Conservation (phyloP, 1,140 invertebrate species). For the Microplitis demolitor region DNA sequence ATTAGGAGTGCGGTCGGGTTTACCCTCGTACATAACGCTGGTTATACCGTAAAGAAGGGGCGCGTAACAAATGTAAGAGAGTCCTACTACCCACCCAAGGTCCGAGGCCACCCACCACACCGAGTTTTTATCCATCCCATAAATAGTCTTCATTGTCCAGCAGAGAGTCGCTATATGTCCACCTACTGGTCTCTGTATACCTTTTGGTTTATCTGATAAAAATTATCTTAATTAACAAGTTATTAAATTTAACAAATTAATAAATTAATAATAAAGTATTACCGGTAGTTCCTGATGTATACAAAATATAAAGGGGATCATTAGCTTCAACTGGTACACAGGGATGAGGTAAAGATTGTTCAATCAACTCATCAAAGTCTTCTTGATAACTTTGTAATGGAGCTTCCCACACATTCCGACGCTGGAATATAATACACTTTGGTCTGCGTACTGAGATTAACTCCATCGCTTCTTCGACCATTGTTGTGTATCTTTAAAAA, state of each 20-base stretch:
- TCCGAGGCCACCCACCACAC: conserved; percentile 94
- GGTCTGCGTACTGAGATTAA: conserved; percentile 72
- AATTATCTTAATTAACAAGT: conserved; percentile 11
- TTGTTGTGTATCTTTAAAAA: conserved; percentile 77
- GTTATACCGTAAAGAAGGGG: conserved; percentile 83
- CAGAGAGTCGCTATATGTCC: conserved; percentile 83
- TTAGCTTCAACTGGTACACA: conserved; percentile 87
- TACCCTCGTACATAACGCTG: conserved; percentile 91
- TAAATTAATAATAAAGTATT: conserved; percentile 25
- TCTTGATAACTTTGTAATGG: conserved; percentile 70
- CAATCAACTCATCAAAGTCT: conserved; percentile 77
- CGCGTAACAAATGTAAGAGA: conserved; percentile 92
- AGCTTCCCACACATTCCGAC: conserved; percentile 70
- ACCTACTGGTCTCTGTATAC: conserved; percentile 82
- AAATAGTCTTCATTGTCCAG: conserved; percentile 84
- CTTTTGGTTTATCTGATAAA: conserved; percentile 76
- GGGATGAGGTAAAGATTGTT: conserved; percentile 68
- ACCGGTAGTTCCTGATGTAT: conserved; percentile 91
- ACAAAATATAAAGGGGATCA: conserved; percentile 89
- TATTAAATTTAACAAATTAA: not conserved
- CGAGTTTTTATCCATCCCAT: conserved; percentile 79
- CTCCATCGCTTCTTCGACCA: conserved; percentile 83
- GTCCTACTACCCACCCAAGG: conserved; percentile 92
- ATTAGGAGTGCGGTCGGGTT: conserved; percentile 91
- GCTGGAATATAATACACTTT: conserved; percentile 81